Percentiles rank a stretch among this genome's conserved stretches.
phyloP scores from a whole-genome alignment of 2,113 vertebrate genomes.

The Picathartes gymnocephalus region DNA sequence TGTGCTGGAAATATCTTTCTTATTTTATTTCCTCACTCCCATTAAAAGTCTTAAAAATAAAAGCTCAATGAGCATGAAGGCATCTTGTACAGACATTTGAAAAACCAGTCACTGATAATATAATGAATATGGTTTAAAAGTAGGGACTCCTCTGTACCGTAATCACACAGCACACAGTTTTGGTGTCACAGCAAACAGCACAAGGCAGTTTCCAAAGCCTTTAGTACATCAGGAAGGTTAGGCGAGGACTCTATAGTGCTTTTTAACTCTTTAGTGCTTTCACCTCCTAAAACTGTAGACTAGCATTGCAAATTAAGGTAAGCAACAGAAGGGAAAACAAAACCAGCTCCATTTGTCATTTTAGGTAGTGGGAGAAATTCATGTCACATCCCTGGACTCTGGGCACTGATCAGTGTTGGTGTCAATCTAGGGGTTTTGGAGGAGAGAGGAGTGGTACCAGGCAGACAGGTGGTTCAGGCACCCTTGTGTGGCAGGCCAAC shows the following conservation, averaged over 20 bases:
- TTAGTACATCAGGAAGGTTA: not conserved
- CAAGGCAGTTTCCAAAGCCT: not conserved
- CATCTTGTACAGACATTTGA: not conserved
- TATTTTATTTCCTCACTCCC: not conserved
- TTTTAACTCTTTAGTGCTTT: not conserved
- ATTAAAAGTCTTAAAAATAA: not conserved
- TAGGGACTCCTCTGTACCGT: not conserved
- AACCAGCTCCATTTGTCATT: not conserved
- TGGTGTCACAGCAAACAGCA: not conserved
- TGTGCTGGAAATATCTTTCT: not conserved
- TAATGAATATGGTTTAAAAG: not conserved
- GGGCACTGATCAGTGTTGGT: not conserved
- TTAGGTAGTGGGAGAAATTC: not conserved
- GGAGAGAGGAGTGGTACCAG: not conserved
- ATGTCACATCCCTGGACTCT: rapidly evolving
- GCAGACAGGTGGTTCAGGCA: not conserved
- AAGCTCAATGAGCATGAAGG: not conserved
- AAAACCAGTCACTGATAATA: not conserved
- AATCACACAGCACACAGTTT: not conserved
- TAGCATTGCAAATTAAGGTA: not conserved
- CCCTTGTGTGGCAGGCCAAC: not conserved
- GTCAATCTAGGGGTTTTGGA: not conserved
- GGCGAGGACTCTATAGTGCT: not conserved
- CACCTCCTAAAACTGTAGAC: not conserved
- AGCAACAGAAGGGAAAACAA: not conserved